Evolutionary conservation across 2,113 vertebrate genomes (phyloP), one percentile per base, ranked within the genome.

Genomic region (Bambusicola thoracicus): DNA sequence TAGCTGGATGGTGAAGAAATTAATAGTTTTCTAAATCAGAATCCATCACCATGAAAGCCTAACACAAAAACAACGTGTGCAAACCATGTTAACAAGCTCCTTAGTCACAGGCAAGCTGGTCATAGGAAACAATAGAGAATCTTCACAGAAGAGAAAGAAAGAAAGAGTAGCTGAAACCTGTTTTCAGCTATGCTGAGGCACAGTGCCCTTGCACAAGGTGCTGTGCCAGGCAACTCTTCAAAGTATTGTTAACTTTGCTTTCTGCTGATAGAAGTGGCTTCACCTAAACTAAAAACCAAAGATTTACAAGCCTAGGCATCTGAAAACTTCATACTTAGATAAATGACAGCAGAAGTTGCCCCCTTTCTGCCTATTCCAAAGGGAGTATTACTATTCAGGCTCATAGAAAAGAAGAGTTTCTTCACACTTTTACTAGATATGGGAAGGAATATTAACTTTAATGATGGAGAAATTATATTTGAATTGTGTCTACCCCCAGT

Each of bases 11-110:
- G 20, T 40, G 10, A 89, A 73, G 13, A 87, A 79, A 73, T 44
- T 29, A 58, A 21, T 76, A 24, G 13, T n/a, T 66, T 87, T 89
- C 48, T 76, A 80, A 85, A 73, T 87, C 8, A 61, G 40, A 77
- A 59, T 49, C 24, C 11, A 51, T 32, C 0, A 0, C 21, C 29
- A 56, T 7, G 21, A 41, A 36, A 73, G 18, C 68, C 88, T 68
- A 67, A 32, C 8, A 83, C 36, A 73, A 36, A 20, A 59, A 36
- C 22, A 36, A 4, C 8, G 6, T 22, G 6, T 34, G 15, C 21
- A 62, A 93, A 46, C 11, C 11, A 13, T 80, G 75, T 73, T 41
- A 79, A 73, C 19, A 32, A 51, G 5, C 18, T 79, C 30, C 58
- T 78, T 44, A 90, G 38, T 10, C 25, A 74, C 17, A 70, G 19